Conservation (phyloP, 2,113 vertebrate genomes). For the Gorilla gorilla region DNA sequence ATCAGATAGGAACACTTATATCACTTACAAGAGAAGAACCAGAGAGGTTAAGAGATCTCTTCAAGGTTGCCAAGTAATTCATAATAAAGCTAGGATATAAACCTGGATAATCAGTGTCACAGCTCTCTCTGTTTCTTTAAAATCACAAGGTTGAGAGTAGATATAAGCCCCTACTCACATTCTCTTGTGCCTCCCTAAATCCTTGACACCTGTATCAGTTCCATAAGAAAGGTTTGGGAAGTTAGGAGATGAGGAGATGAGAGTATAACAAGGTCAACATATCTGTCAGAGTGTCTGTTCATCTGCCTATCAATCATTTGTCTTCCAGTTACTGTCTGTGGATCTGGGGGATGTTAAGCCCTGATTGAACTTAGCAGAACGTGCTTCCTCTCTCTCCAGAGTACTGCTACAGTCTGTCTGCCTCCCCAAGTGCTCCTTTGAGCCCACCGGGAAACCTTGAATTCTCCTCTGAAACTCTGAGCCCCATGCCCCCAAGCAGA, state of each 20-base stretch:
- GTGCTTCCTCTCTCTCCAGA: neutral
- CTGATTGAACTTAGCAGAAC: neutral
- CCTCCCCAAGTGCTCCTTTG: neutral
- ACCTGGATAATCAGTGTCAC: neutral
- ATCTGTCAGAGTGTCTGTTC: neutral
- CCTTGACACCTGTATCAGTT: neutral
- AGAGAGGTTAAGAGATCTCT: neutral
- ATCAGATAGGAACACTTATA: neutral
- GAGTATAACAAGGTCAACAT: neutral
- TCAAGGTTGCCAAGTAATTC: neutral
- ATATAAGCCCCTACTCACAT: neutral
- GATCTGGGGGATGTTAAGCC: neutral
- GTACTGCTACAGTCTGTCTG: neutral
- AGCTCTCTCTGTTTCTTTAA: neutral
- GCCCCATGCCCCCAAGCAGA: constrained; percentile 66
- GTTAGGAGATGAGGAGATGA: neutral
- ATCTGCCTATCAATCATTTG: neutral
- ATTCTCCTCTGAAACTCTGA: constrained; percentile 59
- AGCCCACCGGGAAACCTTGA: constrained; percentile 40
- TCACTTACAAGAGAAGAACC: neutral
- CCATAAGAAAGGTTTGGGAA: neutral
- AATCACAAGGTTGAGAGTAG: neutral
- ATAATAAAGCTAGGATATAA: neutral
- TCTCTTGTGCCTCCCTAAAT: neutral
- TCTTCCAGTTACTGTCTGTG: neutral